Base-by-base conservation (phyloP, 2,797 vertebrate species). In the Parambassis ranga region DNA sequence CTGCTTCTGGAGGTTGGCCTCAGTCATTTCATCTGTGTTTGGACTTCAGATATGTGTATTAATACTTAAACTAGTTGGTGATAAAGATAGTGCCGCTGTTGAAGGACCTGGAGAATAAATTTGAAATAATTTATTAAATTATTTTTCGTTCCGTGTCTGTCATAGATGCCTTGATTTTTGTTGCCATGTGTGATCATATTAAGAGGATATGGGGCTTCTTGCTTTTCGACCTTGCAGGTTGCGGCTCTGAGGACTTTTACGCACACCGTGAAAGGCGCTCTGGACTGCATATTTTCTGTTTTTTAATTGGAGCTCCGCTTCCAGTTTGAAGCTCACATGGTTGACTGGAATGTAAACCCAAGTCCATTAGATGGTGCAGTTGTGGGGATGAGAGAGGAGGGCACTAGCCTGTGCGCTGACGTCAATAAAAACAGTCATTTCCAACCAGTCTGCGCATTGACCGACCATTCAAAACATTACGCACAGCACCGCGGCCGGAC, bases 401-500 rank as follows among this genome's bases (percentile, higher is more conserved):
- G 65, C 65, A 56, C 58, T 52, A 65, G 71, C 57, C 74, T 82
- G 60, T 28, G 35, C 78, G 88, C 84, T 91, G 90, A 91, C 90
- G 88, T 91, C 88, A 90, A 88, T 86, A 86, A 87, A 85, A 90
- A 89, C 82, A 86, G 81, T 90, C 81, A 82, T 89, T 87, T 88
- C 78, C 81, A 82, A 81, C 73, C 88, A 84, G 90, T 78, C 78
- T 90, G 88, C 88, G 88, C 85, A 89, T 70, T 83, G 86, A 91
- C 69, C 87, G 87, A 84, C 75, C 87, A 51, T 85, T 87, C 86
- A 85, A 88, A 91, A 91, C 89, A 90, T 89, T 87, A 88, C 86
- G 87, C 86, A 79, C 86, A 69, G 84, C 89, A 52, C 31, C 80
- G 76, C 81, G 66, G 75, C 86, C 63, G 89, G 83, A 88, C 64